Conservation (phyloP, 2,797 vertebrate species). For the Hydrolagus colliei region DNA sequence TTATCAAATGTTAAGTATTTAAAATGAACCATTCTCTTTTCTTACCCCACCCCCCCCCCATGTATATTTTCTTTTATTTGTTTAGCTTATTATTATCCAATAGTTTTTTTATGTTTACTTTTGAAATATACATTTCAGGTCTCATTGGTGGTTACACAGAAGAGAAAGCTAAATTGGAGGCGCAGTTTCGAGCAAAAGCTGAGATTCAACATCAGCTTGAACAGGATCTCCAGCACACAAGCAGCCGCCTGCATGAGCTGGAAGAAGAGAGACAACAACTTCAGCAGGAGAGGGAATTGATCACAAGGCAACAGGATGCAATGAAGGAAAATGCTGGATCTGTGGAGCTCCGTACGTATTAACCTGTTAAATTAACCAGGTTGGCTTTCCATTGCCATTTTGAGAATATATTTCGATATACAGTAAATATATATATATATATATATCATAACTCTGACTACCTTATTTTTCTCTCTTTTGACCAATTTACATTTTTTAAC, state of each 20-base stretch:
- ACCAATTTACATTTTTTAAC: background rate
- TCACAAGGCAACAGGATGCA: constrained; percentile 80
- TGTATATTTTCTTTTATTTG: background rate
- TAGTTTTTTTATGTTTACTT: background rate
- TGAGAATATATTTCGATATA: constrained; percentile 29
- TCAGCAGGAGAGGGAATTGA: constrained; percentile 74
- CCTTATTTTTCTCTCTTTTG: background rate
- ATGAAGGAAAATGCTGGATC: constrained; percentile 75
- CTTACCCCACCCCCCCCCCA: background rate
- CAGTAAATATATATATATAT: background rate
- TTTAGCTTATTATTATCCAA: too few species aligned
- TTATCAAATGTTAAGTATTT: background rate
- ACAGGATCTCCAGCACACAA: constrained; percentile 77
- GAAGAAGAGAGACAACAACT: constrained; percentile 79
- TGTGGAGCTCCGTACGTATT: constrained; percentile 81
- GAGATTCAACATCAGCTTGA: constrained; percentile 75
- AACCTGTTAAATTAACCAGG: background rate
- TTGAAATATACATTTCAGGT: constrained; percentile 51
- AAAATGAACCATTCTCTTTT: background rate
- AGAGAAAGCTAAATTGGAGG: constrained; percentile 77
- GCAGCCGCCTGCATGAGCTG: constrained; percentile 78
- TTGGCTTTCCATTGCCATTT: background rate
- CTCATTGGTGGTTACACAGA: constrained; percentile 87
- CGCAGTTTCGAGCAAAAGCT: constrained; percentile 75
- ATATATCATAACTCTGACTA: background rate